Evolutionary conservation across 2,888 invertebrate genomes (phyloP).

Genomic region (Cosmia trapezina): DNA sequence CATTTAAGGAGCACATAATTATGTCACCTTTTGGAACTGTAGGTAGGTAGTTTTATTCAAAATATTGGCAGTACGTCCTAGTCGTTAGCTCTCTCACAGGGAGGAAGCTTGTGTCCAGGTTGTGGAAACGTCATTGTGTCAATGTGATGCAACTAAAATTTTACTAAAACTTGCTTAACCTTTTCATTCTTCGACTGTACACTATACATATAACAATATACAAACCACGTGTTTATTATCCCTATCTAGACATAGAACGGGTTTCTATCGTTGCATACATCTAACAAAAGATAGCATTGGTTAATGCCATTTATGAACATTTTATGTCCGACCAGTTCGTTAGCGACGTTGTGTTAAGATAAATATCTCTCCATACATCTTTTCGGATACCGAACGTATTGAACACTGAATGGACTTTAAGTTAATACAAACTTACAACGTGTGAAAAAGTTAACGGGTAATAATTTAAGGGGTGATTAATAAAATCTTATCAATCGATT

Average conservation of each 20-base stretch:
- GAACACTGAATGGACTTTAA: conserved; percentile 44
- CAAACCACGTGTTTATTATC: conserved; percentile 56
- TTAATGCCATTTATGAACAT: conserved; percentile 70
- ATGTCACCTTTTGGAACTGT: not conserved
- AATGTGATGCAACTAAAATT: not conserved
- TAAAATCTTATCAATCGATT: not conserved
- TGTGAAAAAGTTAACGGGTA: conserved; percentile 29
- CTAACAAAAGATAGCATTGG: conserved; percentile 69
- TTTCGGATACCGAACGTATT: conserved; percentile 55
- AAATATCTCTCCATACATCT: conserved; percentile 66
- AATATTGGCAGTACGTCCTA: not conserved
- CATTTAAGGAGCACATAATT: not conserved
- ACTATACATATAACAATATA: conserved; percentile 51
- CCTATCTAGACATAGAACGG: conserved; percentile 53
- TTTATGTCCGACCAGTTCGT: conserved; percentile 72
- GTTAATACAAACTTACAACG: conserved; percentile 30
- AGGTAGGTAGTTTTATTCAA: not conserved
- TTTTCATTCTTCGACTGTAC: conserved; percentile 3
- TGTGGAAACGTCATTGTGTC: too few species aligned
- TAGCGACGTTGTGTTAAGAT: conserved; percentile 68
- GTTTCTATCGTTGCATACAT: conserved; percentile 64
- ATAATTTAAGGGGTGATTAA: conserved; percentile 13
- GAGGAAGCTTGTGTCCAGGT: not conserved
- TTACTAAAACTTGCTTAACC: not conserved
- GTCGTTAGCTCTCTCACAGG: not conserved